Evolutionary conservation across 2,888 invertebrate species (phyloP).

Genomic region (Nomada ruficornis): DNA sequence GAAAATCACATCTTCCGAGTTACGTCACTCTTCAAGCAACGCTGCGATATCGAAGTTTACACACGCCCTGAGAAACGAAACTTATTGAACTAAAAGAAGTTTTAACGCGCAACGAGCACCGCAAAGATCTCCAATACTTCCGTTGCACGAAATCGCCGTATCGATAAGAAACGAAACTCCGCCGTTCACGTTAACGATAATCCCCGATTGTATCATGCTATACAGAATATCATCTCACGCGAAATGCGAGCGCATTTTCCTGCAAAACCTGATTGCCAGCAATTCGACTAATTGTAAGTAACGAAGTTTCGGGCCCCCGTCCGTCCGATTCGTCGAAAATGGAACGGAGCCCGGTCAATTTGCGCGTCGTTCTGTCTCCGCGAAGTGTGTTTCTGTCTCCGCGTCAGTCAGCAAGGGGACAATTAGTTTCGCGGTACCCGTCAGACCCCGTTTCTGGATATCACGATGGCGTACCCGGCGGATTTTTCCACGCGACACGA

Average conservation of each 20-base stretch:
- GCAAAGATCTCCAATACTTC: neutral
- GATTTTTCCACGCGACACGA: slow-evolving; percentile 23
- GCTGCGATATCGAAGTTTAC: too few species aligned
- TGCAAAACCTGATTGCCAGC: slow-evolving; percentile 70
- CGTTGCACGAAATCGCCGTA: neutral
- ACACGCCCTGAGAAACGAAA: too few species aligned
- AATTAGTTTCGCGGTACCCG: slow-evolving; percentile 45
- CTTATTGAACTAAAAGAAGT: too few species aligned
- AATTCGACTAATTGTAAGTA: slow-evolving; percentile 72
- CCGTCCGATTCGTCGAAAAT: slow-evolving; percentile 61
- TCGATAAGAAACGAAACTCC: slow-evolving; percentile 19
- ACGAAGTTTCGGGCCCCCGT: slow-evolving; percentile 71
- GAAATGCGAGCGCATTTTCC: slow-evolving; percentile 32
- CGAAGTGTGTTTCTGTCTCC: slow-evolving; percentile 20
- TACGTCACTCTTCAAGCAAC: too few species aligned
- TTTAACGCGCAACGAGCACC: too few species aligned
- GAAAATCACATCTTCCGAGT: too few species aligned
- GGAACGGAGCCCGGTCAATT: slow-evolving; percentile 59
- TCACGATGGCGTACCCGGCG: neutral
- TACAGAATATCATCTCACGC: slow-evolving; percentile 7
- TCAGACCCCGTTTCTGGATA: neutral
- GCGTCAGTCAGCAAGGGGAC: slow-evolving; percentile 16
- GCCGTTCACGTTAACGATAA: neutral
- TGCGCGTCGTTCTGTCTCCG: neutral
- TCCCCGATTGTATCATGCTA: neutral